phyloP scores from a whole-genome alignment of 1,140 invertebrate species.

The Brachystomella parvula region DNA sequence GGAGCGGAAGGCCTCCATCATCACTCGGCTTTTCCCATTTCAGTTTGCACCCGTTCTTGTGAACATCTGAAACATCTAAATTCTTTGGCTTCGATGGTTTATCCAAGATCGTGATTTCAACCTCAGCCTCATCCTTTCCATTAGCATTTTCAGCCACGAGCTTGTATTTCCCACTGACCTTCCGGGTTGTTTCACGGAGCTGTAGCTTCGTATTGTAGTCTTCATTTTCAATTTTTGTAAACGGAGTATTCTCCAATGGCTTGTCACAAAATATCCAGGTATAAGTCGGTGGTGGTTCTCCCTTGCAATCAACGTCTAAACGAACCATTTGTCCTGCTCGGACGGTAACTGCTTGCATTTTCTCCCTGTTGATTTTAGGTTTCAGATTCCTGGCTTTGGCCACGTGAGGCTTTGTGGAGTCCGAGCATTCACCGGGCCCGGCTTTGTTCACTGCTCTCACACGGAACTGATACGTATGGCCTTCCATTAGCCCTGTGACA shows the following conservation, averaged over 20 bases:
- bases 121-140: slow-evolving; percentile 85
- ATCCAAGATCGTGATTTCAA: slow-evolving; percentile 89
- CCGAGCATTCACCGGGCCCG: slow-evolving; percentile 79
- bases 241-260: slow-evolving; percentile 54
- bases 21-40: slow-evolving; percentile 78
- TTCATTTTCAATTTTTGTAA: slow-evolving; percentile 74
- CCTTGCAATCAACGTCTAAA: slow-evolving; percentile 87
- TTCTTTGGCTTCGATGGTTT: slow-evolving; percentile 91
- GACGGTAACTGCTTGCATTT: slow-evolving; percentile 77
- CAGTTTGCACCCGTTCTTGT: slow-evolving; percentile 89
- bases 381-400: slow-evolving; percentile 71
- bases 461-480: slow-evolving; percentile 86
- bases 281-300: slow-evolving; percentile 86
- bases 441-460: slow-evolving; percentile 90
- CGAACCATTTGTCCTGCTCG: slow-evolving; percentile 84
- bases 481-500: slow-evolving; percentile 79
- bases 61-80: slow-evolving; percentile 80
- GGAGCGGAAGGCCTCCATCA: slow-evolving; percentile 85
- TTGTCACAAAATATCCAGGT: slow-evolving; percentile 75
- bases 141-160: slow-evolving; percentile 85
- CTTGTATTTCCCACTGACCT: slow-evolving; percentile 82
- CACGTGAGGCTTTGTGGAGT: slow-evolving; percentile 75
- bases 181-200: slow-evolving; percentile 67
- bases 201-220: slow-evolving; percentile 85
- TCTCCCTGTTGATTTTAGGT: slow-evolving; percentile 83